phyloP scores from a whole-genome alignment of 2,888 invertebrate species.

The Acanthosepion esculentum region DNA sequence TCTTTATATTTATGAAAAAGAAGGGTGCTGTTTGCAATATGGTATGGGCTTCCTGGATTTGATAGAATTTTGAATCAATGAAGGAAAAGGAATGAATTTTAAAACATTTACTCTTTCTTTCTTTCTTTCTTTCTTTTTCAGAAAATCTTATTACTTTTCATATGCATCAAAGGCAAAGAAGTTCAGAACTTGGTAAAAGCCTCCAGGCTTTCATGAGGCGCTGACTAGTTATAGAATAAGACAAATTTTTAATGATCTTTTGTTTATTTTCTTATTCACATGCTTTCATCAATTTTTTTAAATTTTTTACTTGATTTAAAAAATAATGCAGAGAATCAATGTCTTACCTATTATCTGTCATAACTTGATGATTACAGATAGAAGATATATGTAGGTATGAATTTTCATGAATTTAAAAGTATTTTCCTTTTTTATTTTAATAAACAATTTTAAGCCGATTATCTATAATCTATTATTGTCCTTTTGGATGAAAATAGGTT shows the following conservation, averaged over 20 bases:
- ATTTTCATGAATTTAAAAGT: no score
- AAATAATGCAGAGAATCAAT: no score
- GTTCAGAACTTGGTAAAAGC: background rate
- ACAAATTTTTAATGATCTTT: background rate
- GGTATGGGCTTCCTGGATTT: background rate
- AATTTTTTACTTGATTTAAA: background rate
- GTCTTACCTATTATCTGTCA: no score
- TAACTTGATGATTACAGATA: no score
- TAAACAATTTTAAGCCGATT: no score
- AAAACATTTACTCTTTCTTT: background rate
- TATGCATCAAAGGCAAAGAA: background rate
- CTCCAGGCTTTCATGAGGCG: background rate
- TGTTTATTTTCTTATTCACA: background rate
- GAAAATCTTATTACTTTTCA: background rate
- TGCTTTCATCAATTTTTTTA: background rate
- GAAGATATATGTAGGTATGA: no score
- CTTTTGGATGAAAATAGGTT: no score
- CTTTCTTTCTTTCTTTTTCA: background rate
- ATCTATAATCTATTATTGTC: no score
- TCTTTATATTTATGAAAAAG: no score
- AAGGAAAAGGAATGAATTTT: background rate
- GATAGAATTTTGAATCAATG: background rate
- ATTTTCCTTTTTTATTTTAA: no score
- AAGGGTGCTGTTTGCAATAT: background rate
- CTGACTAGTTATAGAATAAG: background rate